phyloP scores from a whole-genome alignment of 2,888 invertebrate genomes.

The Ischnura elegans region DNA sequence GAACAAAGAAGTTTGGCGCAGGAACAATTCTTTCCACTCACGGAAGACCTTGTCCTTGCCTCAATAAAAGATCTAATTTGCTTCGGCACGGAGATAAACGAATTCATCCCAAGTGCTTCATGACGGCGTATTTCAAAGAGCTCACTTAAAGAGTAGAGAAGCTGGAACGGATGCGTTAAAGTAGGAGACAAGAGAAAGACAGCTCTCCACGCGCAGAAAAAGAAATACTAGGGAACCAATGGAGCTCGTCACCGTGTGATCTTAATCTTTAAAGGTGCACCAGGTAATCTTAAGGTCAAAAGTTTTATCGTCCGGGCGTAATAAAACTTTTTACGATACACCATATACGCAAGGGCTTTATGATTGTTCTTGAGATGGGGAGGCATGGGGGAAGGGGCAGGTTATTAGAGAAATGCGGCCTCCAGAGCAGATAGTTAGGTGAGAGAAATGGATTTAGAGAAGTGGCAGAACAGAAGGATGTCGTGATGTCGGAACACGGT shows the following conservation, averaged over 20 bases:
- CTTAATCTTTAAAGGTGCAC: slow-evolving; percentile 37
- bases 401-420: background rate
- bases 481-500: background rate
- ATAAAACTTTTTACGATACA: slow-evolving; percentile 53
- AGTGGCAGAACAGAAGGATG: background rate
- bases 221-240: background rate
- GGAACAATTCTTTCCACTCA: background rate
- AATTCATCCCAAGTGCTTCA: background rate
- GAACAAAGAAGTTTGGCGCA: background rate
- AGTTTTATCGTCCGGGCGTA: slow-evolving; percentile 31
- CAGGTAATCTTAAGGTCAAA: slow-evolving; percentile 15
- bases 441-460: background rate
- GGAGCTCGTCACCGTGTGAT: slow-evolving; percentile 1
- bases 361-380: slow-evolving; percentile 6
- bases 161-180: background rate
- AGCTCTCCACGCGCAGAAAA: background rate
- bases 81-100: background rate
- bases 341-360: slow-evolving; percentile 48
- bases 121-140: background rate
- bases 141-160: background rate
- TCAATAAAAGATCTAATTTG: slow-evolving; percentile 3
- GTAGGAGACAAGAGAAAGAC: background rate
- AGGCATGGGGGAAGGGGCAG: background rate
- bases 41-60: background rate
- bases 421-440: background rate